Evolutionary conservation across 2,113 vertebrate species (phyloP), one percentile per base, ranked within the genome.

Genomic region (Pimephales promelas): DNA sequence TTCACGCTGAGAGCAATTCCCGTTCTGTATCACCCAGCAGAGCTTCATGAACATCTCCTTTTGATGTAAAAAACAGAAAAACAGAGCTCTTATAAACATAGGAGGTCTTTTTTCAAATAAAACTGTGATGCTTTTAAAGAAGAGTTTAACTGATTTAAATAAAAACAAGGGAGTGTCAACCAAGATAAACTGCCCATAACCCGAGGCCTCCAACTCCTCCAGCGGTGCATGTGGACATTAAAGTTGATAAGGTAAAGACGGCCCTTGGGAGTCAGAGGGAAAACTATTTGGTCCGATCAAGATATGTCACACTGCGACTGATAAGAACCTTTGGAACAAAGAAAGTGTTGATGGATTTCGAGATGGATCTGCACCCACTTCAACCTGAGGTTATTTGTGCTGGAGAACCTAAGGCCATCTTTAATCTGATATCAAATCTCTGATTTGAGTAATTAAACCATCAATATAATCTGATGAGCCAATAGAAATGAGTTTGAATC

Each of bases 251-350:
- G 66, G 79, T 68, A 52, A 73, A 56, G 73, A 56, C 20, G 28
- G 54, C 57, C 75, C 87, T 34, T n/a, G 79, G 84, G 52, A 84
- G 70, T 45, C 28, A 24, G 76, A 81, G 40, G 66, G 43, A 11
- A 75, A 87, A 80, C 68, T 40, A 81, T 83, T 83, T 28, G 71
- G 74, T 68, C 77, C n/a, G 10, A 84, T 82, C 45, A 47, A 66
- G 86, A 84, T 87, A 57, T 82, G 61, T 73, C 73, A 54, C 68
- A 56, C 54, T 52, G 43, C 22, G 73, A 79, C 45, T 49, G 81
- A 85, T 87, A 83, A 87, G 49, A 28, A 26, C 71, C 56, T 76
- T 82, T 61, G 54, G 76, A 71, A 66, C 49, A 71, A 75, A 52
- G 76, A 81, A 74, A 4, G 61, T 7, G 56, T 9, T 73, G 66